These are phyloP conservation scores for Calameuta idolon DNA, from an alignment of 2,888 invertebrate species.

Conservation along the genomic window DNA sequence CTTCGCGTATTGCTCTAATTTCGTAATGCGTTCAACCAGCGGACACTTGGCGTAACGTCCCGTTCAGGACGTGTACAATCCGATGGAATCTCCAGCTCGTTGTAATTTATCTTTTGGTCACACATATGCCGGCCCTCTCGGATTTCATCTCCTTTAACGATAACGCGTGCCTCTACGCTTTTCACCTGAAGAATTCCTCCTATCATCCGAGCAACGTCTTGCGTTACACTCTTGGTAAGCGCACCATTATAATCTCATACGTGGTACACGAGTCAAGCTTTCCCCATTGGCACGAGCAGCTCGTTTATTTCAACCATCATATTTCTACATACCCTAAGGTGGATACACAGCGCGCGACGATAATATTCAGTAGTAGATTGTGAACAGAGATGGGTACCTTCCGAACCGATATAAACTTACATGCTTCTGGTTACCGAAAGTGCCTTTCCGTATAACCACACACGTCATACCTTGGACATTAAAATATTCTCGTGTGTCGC, in stretches of 20 bases:
- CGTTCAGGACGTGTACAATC: slow-evolving; percentile 19
- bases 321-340: too few species aligned
- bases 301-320: background rate
- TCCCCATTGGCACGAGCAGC: background rate
- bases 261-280: background rate
- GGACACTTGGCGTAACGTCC: slow-evolving; percentile 12
- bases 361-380: background rate
- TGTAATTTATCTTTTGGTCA: slow-evolving; percentile 34
- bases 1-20: slow-evolving; percentile 40
- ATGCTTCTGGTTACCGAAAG: background rate
- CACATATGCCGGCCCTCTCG: slow-evolving; percentile 16
- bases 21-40: slow-evolving; percentile 38
- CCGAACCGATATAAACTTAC: background rate
- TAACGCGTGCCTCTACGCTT: slow-evolving; percentile 12
- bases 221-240: background rate
- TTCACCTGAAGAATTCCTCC: slow-evolving; percentile 4
- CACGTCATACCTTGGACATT: background rate
- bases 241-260: background rate
- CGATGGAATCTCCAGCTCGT: slow-evolving; percentile 26
- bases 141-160: slow-evolving; percentile 22
- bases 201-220: background rate
- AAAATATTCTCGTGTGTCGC: background rate
- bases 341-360: background rate
- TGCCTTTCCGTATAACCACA: background rate
- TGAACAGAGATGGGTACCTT: background rate